phyloP scores from a whole-genome alignment of 2,797 vertebrate genomes.

The Crenichthys baileyi region DNA sequence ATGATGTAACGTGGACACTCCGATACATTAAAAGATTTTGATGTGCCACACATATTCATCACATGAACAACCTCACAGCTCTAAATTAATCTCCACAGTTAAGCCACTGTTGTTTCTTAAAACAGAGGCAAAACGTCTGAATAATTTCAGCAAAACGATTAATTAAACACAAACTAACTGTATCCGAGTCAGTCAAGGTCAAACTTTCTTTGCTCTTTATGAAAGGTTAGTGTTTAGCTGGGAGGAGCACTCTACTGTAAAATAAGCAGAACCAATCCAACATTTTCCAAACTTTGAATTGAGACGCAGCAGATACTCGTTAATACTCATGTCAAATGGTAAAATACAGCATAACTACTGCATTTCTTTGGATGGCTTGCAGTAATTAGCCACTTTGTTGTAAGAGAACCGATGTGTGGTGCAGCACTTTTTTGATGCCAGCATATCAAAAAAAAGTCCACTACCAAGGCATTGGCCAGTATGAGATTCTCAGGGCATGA shows the following conservation, averaged over 20 bases:
- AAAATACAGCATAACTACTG: background rate
- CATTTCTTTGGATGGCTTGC: background rate
- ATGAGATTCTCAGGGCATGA: background rate
- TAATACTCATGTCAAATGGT: background rate
- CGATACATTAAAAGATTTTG: background rate
- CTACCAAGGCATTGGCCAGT: background rate
- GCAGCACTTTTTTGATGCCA: background rate
- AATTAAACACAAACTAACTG: background rate
- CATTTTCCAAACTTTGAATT: background rate
- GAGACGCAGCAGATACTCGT: too few species aligned
- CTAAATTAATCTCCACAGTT: slow-evolving; percentile 20
- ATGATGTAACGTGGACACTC: slow-evolving; percentile 51
- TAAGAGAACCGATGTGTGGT: background rate
- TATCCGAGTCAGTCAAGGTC: background rate
- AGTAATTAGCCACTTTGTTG: background rate
- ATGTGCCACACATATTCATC: too few species aligned
- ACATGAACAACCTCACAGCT: background rate
- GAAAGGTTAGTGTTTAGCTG: background rate
- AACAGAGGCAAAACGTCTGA: slow-evolving; percentile 1
- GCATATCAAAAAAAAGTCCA: background rate
- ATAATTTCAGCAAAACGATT: background rate
- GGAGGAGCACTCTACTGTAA: background rate
- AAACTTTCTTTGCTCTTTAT: background rate
- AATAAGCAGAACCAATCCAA: background rate
- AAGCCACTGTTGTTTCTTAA: background rate